These are phyloP conservation scores for Genyomyrus donnyi DNA, from an alignment of 2,113 vertebrate species.

Conservation along the genomic window DNA sequence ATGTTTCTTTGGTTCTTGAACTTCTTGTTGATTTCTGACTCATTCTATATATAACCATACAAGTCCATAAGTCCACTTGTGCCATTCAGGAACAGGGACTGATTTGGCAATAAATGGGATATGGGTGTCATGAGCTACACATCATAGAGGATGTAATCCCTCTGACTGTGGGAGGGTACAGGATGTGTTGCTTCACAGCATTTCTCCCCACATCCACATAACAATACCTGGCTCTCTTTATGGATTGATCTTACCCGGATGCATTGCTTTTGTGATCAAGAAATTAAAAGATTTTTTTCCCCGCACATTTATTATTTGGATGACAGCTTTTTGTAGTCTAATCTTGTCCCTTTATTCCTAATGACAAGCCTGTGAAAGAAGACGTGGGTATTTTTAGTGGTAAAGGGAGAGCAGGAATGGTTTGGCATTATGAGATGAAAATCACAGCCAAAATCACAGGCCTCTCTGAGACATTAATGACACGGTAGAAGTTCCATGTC, in stretches of 20 bases:
- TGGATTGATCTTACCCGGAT: not conserved
- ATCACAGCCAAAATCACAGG: not conserved
- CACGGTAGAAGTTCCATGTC: not conserved
- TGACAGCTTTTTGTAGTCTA: not conserved
- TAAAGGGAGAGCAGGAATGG: not conserved
- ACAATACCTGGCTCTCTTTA: not conserved
- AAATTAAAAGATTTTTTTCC: not conserved
- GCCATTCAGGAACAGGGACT: not conserved
- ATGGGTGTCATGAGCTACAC: not conserved
- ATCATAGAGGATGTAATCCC: not conserved
- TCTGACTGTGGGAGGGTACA: not conserved
- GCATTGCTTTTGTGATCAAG: not conserved
- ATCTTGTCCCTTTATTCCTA: not conserved
- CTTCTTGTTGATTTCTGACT: not conserved
- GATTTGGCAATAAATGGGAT: not conserved
- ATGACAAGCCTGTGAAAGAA: not conserved
- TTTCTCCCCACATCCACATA: not conserved
- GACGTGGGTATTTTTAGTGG: not conserved
- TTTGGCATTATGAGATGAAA: not conserved
- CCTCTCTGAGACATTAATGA: not conserved
- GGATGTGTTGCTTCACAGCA: not conserved
- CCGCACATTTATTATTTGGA: not conserved
- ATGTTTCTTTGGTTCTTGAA: not conserved
- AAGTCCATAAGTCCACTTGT: not conserved
- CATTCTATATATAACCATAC: not conserved